Conservation (phyloP, 92 coral and sea anemone genomes). For the Epizoanthus illoricatus region DNA sequence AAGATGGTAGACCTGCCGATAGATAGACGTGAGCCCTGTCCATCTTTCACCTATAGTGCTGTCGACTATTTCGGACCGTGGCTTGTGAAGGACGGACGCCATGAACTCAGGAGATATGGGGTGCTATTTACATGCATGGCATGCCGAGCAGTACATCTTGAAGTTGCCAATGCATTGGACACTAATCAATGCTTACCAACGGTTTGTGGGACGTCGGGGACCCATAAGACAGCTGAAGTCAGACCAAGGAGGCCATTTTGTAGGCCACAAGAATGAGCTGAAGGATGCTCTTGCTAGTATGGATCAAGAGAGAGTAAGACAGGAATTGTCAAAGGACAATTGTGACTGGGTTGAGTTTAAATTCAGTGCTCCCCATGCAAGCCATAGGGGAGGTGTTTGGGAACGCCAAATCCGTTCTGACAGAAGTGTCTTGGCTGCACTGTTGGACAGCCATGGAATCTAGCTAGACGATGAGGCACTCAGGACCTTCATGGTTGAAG, state of each 20-base stretch:
- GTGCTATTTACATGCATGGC: not conserved
- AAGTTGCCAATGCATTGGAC: not conserved
- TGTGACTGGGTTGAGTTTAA: not conserved
- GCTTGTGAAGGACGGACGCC: conserved; percentile 4
- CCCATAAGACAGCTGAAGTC: conserved; percentile 3
- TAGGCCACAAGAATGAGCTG: too few species aligned
- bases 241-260: not conserved
- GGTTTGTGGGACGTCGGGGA: not conserved
- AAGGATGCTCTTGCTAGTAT: not conserved
- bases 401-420: not conserved
- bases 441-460: not conserved
- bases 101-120: not conserved
- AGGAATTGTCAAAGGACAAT: not conserved
- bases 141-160: not conserved
- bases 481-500: too few species aligned
- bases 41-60: too few species aligned
- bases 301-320: not conserved
- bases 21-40: too few species aligned
- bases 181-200: too few species aligned
- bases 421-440: not conserved
- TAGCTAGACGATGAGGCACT: too few species aligned
- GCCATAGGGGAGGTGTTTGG: not conserved
- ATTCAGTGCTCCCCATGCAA: not conserved
- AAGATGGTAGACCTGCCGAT: too few species aligned
- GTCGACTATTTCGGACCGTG: too few species aligned